Evolutionary conservation across 1,140 invertebrate genomes (phyloP).

Genomic region (Calephelis nemesis): DNA sequence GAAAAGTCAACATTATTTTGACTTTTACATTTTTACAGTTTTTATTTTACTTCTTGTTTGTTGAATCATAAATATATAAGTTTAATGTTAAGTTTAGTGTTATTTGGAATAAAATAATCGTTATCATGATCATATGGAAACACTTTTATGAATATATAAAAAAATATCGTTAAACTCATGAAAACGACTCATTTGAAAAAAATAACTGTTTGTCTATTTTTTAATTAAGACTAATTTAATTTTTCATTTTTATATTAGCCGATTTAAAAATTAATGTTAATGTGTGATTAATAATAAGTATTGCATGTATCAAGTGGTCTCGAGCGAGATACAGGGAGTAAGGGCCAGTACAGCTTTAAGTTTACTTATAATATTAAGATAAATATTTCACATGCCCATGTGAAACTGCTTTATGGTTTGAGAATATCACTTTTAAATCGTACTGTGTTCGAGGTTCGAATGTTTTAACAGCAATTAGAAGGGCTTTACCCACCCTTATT

Average conservation of each 20-base stretch:
- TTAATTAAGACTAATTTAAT: too few species aligned
- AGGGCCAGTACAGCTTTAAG: slow-evolving; percentile 54
- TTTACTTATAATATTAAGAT: slow-evolving; percentile 79
- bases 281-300: too few species aligned
- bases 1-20: background rate
- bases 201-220: too few species aligned
- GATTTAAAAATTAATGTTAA: background rate
- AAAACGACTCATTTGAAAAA: too few species aligned
- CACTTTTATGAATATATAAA: too few species aligned
- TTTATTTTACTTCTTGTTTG: background rate
- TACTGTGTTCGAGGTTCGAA: slow-evolving; percentile 60
- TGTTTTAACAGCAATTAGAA: slow-evolving; percentile 77
- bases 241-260: background rate
- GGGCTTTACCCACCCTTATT: slow-evolving; percentile 66
- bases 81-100: too few species aligned
- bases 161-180: too few species aligned
- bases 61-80: too few species aligned
- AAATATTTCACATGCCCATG: slow-evolving; percentile 75
- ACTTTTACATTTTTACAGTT: background rate
- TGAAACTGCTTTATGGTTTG: slow-evolving; percentile 76
- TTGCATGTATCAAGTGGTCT: slow-evolving; percentile 48
- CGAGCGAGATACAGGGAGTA: slow-evolving; percentile 34
- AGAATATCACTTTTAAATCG: slow-evolving; percentile 77
- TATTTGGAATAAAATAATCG: too few species aligned
- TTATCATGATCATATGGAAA: too few species aligned